A percentile compares a stretch with the other conserved stretches of the same genome.
phyloP scores from a whole-genome alignment of 2,797 vertebrate genomes.

The Aratinga solstitialis region DNA sequence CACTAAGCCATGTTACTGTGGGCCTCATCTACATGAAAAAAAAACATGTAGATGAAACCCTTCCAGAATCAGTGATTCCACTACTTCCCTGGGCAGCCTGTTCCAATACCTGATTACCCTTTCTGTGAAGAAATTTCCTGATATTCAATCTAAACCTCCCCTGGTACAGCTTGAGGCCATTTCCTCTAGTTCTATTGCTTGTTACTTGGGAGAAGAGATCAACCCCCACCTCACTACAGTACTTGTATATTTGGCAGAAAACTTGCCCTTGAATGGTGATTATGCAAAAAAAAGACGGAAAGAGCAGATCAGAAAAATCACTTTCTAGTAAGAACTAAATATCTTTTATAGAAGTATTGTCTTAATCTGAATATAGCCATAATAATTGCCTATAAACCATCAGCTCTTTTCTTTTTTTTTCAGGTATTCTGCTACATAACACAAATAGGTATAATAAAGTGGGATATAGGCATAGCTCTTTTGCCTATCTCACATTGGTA shows the following conservation, averaged over 20 bases:
- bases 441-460: not conserved
- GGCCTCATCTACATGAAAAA: not conserved
- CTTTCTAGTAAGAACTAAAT: not conserved
- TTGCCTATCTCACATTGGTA: not conserved
- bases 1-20: not conserved
- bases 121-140: not conserved
- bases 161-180: not conserved
- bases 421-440: not conserved
- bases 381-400: not conserved
- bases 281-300: not conserved
- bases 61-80: not conserved
- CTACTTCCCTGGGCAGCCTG: not conserved
- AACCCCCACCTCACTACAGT: not conserved
- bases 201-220: not conserved
- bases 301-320: not conserved
- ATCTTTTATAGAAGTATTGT: not conserved
- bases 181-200: not conserved
- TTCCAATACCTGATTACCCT: not conserved
- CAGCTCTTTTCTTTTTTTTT: not conserved
- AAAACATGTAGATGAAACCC: not conserved
- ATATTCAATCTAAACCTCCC: not conserved
- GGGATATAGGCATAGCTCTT: not conserved
- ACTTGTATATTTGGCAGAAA: not conserved
- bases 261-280: not conserved
- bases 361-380: not conserved